Percentiles rank a stretch among this genome's conserved stretches.
These are phyloP conservation scores for Chrysaora quinquecirrha DNA, from an alignment of 30 jellyfish, hydroid and myxozoan species.

Conservation along the genomic window DNA sequence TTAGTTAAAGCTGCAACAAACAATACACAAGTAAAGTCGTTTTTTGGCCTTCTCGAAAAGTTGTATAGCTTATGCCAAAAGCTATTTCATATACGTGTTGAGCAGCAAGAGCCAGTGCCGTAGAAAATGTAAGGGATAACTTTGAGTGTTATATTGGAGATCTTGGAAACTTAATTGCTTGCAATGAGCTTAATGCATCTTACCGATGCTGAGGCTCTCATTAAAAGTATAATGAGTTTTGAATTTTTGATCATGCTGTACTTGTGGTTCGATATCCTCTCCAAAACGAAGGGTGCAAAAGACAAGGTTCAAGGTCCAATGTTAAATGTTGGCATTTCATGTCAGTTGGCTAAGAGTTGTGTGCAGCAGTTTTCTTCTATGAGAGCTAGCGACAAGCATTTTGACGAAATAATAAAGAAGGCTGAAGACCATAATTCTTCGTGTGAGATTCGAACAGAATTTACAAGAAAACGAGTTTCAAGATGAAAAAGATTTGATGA, in stretches of 20 bases:
- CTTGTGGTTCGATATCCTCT: constrained; percentile 50
- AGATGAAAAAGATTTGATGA: constrained; percentile 15
- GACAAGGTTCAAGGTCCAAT: constrained; percentile 70
- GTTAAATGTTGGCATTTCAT: constrained; percentile 34
- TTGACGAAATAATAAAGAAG: constrained; percentile 2
- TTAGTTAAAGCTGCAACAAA: constrained; percentile 33
- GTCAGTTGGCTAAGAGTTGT: constrained; percentile 19
- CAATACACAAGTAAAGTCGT: constrained; percentile 28
- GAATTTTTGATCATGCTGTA: constrained; percentile 42
- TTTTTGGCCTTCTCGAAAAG: constrained; percentile 12
- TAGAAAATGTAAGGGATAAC: constrained; percentile 24
- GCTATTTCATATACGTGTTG: constrained; percentile 31
- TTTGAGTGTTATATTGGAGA: constrained; percentile 24
- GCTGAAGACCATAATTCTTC: constrained; percentile 1
- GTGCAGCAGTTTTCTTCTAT: constrained; percentile 19
- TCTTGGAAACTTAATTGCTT: constrained; percentile 19
- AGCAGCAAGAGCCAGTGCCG: constrained; percentile 46
- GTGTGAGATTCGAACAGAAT: constrained; percentile 9
- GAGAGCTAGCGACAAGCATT: constrained; percentile 17
- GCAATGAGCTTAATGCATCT: constrained; percentile 55
- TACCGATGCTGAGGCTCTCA: constrained; percentile 31
- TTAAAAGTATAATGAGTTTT: constrained; percentile 14
- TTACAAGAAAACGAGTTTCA: constrained; percentile 22
- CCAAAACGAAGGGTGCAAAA: constrained; percentile 63
- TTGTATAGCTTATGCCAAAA: constrained; percentile 26